Conservation (phyloP, 2,113 vertebrate species). For the Pantherophis guttatus region DNA sequence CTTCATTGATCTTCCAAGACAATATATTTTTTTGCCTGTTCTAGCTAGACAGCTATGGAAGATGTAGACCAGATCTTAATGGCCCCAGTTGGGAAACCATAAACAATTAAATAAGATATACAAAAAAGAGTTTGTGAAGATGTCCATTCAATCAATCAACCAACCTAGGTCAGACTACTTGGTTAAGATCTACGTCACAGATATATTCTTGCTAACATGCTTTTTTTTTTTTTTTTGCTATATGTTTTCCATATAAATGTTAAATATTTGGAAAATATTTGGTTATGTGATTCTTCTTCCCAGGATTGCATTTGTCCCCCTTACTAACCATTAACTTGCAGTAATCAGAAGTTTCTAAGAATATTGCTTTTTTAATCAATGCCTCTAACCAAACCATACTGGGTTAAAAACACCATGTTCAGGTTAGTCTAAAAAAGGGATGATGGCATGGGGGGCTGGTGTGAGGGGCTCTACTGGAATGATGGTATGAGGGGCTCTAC, state of each 20-base stretch:
- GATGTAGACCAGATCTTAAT: neutral
- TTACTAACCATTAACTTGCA: neutral
- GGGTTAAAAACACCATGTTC: neutral
- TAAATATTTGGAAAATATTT: neutral
- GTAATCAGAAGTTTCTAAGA: neutral
- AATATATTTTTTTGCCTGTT: neutral
- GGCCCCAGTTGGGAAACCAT: neutral
- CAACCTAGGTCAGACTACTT: neutral
- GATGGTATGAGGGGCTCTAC: neutral
- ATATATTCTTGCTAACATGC: neutral
- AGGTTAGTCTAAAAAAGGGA: neutral
- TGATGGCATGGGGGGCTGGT: neutral
- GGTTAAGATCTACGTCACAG: neutral
- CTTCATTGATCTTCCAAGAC: neutral
- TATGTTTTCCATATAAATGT: neutral
- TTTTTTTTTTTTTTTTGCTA: neutral
- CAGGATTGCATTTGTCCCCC: neutral
- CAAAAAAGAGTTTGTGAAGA: neutral
- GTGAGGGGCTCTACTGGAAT: neutral
- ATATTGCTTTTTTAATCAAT: neutral
- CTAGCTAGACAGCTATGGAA: neutral
- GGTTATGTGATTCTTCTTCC: neutral
- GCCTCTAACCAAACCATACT: neutral
- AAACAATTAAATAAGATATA: neutral
- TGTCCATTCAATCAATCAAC: neutral